A percentile compares a stretch with the other conserved stretches of the same genome.
Conservation (phyloP, 2,797 vertebrate genomes). For the Allobates femoralis region DNA sequence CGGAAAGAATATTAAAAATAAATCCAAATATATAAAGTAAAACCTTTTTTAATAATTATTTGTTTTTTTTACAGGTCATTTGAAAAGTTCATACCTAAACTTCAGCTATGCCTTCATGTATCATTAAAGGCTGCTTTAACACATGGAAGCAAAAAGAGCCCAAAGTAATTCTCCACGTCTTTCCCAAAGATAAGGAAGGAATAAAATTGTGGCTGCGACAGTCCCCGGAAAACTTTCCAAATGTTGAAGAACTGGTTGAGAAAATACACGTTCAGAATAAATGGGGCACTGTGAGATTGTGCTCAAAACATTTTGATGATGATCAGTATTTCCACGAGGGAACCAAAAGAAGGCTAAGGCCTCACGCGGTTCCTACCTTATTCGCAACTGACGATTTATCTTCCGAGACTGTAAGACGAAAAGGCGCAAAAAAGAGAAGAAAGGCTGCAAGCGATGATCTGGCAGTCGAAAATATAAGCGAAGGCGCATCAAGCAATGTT, state of each 20-base stretch:
- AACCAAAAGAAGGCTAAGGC: not conserved
- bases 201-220: slow-evolving; percentile 1
- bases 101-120: not conserved
- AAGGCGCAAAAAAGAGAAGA: not conserved
- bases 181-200: not conserved
- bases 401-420: not conserved
- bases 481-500: not conserved
- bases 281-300: not conserved
- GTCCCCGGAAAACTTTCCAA: slow-evolving; percentile 1
- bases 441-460: not conserved
- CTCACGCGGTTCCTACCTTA: not conserved
- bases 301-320: not conserved
- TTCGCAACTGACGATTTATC: not conserved
- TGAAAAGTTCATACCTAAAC: not conserved
- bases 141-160: slow-evolving; percentile 9
- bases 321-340: slow-evolving; percentile 24
- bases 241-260: not conserved
- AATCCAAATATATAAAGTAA: too few relatives aligned
- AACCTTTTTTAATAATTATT: not conserved
- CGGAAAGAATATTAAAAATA: too few relatives aligned
- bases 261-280: not conserved
- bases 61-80: not conserved
- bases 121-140: slow-evolving; percentile 18
- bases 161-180: not conserved
- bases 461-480: not conserved